These are phyloP conservation scores for Noctua comes DNA, from an alignment of 2,888 invertebrate genomes.

Conservation along the genomic window DNA sequence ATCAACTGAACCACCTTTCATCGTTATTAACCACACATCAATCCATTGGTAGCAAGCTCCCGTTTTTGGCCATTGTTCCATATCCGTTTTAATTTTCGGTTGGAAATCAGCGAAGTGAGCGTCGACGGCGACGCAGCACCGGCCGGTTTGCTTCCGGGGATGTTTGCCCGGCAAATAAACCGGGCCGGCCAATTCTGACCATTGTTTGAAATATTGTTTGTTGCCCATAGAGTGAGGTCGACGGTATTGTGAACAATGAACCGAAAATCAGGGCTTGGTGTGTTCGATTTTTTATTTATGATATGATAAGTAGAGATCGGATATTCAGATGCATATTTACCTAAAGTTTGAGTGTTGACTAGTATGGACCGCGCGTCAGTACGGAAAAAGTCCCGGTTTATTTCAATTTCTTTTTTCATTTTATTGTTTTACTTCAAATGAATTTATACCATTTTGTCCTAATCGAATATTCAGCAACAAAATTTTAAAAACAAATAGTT, in stretches of 20 bases:
- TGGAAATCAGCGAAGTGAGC: constrained; percentile 77
- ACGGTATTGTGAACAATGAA: constrained; percentile 70
- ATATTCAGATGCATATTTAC: too few relatives aligned
- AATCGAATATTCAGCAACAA: too few relatives aligned
- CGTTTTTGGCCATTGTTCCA: constrained; percentile 64
- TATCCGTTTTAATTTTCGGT: constrained; percentile 76
- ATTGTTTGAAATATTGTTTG: constrained; percentile 84
- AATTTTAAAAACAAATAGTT: too few relatives aligned
- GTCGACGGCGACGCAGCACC: constrained; percentile 55
- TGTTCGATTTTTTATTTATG: constrained; percentile 47
- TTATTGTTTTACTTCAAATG: too few relatives aligned
- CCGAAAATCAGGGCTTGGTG: constrained; percentile 21
- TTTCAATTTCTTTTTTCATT: too few relatives aligned
- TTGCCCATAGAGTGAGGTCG: constrained; percentile 60
- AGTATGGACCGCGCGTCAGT: too few relatives aligned
- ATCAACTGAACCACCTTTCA: constrained; percentile 35
- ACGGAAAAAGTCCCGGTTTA: too few relatives aligned
- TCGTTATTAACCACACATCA: constrained; percentile 50
- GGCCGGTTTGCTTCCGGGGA: constrained; percentile 67
- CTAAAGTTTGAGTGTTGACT: too few relatives aligned
- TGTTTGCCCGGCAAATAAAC: constrained; percentile 77
- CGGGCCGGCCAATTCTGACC: constrained; percentile 70
- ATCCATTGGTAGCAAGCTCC: constrained; percentile 43
- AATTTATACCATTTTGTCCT: too few relatives aligned
- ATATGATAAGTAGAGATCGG: too few relatives aligned